Conservation (phyloP, 92 coral and sea anemone genomes). For the Porites divaricata region DNA sequence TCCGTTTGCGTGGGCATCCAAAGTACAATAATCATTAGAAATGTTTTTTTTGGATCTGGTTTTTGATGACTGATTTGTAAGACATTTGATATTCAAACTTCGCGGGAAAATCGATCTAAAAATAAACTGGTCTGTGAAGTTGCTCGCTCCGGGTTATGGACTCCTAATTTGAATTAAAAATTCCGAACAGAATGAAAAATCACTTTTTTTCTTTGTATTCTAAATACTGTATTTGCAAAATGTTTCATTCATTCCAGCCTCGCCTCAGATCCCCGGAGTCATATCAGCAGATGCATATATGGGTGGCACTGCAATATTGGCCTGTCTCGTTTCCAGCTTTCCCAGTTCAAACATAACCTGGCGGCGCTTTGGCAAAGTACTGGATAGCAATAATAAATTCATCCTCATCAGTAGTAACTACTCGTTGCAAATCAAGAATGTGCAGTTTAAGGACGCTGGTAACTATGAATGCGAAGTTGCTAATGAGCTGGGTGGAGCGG, state of each 20-base stretch:
- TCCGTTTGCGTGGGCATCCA: no score
- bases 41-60: no score
- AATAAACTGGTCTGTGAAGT: no score
- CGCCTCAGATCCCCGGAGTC: constrained; percentile 71
- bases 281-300: constrained; percentile 44
- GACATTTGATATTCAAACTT: no score
- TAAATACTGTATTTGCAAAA: neutral
- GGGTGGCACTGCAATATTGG: constrained; percentile 59
- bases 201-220: neutral
- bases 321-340: constrained; percentile 72
- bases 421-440: constrained; percentile 48
- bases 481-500: constrained; percentile 70
- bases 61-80: no score
- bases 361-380: constrained; percentile 53
- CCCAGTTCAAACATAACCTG: constrained; percentile 90
- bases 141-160: no score
- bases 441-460: constrained; percentile 54
- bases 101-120: no score
- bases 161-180: neutral
- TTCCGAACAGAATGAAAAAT: neutral
- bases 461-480: constrained; percentile 64
- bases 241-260: constrained; percentile 44
- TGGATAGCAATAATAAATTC: constrained; percentile 16
- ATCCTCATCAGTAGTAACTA: constrained; percentile 16
- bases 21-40: no score